Evolutionary conservation across 1,140 invertebrate genomes (phyloP).

Genomic region (Pristionchus pacificus): DNA sequence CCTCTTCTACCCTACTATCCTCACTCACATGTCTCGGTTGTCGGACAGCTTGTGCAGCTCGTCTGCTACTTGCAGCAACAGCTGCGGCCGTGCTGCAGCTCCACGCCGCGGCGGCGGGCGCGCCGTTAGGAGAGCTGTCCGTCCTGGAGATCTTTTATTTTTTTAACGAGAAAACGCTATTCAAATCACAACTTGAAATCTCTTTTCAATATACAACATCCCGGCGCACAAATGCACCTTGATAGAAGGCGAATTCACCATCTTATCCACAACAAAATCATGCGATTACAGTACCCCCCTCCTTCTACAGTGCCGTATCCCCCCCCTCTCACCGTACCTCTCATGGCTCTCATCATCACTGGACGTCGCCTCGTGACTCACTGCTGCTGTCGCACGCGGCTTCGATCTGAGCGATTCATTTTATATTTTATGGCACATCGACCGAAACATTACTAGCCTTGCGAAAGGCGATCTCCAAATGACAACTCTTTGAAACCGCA

Average conservation of each 20-base stretch:
- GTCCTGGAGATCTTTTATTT: not conserved
- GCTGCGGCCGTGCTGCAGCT: not conserved
- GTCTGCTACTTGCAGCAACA: not conserved
- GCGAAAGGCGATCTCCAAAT: no score
- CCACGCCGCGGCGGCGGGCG: not conserved
- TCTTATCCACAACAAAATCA: no score
- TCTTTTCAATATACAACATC: not conserved
- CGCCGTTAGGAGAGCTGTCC: not conserved
- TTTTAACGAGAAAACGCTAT: not conserved
- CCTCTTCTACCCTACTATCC: not conserved
- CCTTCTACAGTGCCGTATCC: not conserved
- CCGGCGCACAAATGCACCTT: no score
- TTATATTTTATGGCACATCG: no score
- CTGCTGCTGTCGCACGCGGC: not conserved
- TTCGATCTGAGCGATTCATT: no score
- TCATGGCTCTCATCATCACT: not conserved
- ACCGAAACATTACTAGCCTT: no score
- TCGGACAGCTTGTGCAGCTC: not conserved
- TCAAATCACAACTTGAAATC: not conserved
- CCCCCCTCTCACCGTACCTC: not conserved
- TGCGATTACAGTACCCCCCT: not conserved
- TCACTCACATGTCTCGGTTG: not conserved
- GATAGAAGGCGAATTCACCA: no score
- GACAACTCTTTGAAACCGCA: no score
- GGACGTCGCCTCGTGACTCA: not conserved